phyloP scores from a whole-genome alignment of 2,113 vertebrate genomes.

The Pteruthius melanotis region DNA sequence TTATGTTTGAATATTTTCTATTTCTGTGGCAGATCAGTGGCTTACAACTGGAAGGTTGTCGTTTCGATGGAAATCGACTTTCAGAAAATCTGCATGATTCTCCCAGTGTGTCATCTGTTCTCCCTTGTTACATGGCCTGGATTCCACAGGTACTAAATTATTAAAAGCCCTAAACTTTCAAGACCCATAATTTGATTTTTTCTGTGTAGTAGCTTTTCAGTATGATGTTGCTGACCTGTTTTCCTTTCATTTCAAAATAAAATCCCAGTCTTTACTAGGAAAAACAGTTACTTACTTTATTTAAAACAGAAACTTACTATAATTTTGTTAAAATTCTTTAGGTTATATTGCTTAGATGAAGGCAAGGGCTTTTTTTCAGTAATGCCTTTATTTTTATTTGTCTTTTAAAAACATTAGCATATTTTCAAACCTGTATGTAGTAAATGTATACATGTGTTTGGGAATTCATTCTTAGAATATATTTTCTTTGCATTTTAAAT shows the following conservation, averaged over 20 bases:
- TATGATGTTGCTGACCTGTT: constrained; percentile 16
- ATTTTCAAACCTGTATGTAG: background rate
- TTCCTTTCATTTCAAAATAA: background rate
- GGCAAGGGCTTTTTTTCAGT: background rate
- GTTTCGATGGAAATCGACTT: constrained; percentile 89
- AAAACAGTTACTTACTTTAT: background rate
- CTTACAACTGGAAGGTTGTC: constrained; percentile 91
- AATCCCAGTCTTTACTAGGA: background rate
- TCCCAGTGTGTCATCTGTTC: constrained; percentile 89
- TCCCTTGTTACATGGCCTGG: constrained; percentile 93
- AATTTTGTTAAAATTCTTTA: background rate
- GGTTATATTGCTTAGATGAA: background rate
- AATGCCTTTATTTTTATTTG: background rate
- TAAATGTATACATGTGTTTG: background rate
- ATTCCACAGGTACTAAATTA: constrained; percentile 83
- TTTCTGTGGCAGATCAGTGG: constrained; percentile 82
- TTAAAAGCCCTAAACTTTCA: constrained; percentile 43
- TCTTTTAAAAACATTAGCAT: background rate
- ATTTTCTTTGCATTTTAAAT: background rate
- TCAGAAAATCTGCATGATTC: constrained; percentile 92
- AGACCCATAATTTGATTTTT: constrained; percentile 31
- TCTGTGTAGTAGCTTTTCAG: constrained; percentile 6
- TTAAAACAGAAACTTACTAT: background rate
- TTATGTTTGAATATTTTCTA: constrained; percentile 15
- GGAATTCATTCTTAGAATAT: background rate